These are phyloP conservation scores for Lutraria lutraria DNA, from an alignment of 2,888 invertebrate genomes.

Conservation along the genomic window DNA sequence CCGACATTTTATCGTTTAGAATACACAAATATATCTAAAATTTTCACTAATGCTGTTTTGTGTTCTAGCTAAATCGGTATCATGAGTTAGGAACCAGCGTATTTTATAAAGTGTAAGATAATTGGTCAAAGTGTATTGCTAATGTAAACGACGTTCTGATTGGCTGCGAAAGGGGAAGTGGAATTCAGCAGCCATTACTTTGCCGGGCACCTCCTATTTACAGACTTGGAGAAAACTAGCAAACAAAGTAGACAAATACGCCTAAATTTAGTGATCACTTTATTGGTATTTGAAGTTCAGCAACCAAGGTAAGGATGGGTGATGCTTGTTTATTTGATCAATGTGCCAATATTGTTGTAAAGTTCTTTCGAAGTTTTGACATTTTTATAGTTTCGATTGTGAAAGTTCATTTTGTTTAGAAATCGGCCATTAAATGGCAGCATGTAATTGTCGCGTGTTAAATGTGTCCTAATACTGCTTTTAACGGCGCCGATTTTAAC, in stretches of 20 bases:
- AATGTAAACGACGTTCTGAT: constrained; percentile 29
- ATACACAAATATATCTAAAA: neutral
- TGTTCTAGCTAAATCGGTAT: neutral
- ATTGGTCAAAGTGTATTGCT: constrained; percentile 7
- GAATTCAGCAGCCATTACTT: constrained; percentile 44
- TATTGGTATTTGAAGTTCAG: neutral
- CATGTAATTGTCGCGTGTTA: neutral
- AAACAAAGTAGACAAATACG: neutral
- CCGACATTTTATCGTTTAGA: constrained; percentile 21
- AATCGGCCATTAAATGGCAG: neutral
- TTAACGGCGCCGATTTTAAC: neutral
- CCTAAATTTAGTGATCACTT: neutral
- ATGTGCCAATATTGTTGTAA: neutral
- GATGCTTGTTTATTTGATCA: neutral
- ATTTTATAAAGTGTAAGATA: neutral
- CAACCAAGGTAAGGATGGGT: neutral
- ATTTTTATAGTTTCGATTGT: neutral
- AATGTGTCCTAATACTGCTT: constrained; percentile 16
- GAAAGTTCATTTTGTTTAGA: no score
- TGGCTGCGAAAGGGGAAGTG: constrained; percentile 27
- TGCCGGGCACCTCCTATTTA: constrained; percentile 49
- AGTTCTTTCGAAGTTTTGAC: neutral
- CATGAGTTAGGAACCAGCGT: constrained; percentile 19
- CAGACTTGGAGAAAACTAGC: neutral
- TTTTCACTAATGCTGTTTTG: neutral